A percentile compares a stretch with the other conserved stretches of the same genome.
phyloP scores from a whole-genome alignment of 1,140 invertebrate genomes.

The Acromyrmex charruanus region DNA sequence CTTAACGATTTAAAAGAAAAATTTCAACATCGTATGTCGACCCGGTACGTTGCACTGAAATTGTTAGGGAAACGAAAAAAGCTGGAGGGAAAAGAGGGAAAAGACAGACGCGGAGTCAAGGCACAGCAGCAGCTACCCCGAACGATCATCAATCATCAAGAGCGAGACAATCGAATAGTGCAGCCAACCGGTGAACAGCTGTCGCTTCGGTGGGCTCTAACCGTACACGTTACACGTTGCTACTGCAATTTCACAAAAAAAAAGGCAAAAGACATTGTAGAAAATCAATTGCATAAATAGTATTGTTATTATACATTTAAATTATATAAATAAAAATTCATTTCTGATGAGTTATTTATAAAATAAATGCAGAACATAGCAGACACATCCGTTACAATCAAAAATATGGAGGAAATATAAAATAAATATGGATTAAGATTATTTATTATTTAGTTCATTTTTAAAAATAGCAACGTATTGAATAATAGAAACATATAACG shows the following conservation, averaged over 20 bases:
- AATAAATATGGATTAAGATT: background rate
- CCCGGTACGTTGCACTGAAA: conserved; percentile 65
- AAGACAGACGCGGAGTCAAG: conserved; percentile 75
- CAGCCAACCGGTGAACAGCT: conserved; percentile 85
- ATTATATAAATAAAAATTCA: background rate
- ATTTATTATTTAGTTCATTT: background rate
- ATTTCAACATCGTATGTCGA: conserved; percentile 61
- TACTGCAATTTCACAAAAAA: conserved; percentile 69
- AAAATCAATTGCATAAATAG: conserved; percentile 48
- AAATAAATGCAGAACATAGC: background rate
- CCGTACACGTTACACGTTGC: conserved; percentile 80
- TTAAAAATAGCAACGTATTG: background rate
- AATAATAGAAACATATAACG: background rate
- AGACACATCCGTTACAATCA: background rate
- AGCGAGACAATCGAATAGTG: conserved; percentile 86
- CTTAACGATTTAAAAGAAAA: conserved; percentile 54
- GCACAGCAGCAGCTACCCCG: conserved; percentile 81
- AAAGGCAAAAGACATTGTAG: conserved; percentile 5
- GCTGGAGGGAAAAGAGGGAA: conserved; percentile 75
- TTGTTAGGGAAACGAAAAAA: conserved; percentile 75
- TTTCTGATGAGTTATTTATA: background rate
- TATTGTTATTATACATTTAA: background rate
- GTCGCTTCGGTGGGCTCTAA: conserved; percentile 84
- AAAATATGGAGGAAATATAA: background rate
- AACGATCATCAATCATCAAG: conserved; percentile 87